Base-by-base conservation (phyloP, 2,888 invertebrate species). In the Scaptomyza reducta region DNA sequence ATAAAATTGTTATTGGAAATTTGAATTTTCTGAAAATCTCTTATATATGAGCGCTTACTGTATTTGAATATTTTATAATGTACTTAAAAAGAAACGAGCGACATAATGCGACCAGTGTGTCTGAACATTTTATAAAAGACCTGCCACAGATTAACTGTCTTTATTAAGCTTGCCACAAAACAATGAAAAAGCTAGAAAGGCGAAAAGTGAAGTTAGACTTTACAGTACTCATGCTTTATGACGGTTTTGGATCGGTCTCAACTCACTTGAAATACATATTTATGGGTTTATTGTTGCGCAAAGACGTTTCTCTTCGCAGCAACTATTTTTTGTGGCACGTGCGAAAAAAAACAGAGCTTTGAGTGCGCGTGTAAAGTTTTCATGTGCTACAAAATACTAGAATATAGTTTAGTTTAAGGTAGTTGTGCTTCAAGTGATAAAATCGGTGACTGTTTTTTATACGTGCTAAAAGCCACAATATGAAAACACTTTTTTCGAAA, bases 51-150 rank as follows among this genome's bases (percentile, higher is more conserved):
- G 22, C 5, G 11, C 3, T 25, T 11, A 38, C 38, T 50, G 38
- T 38, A 50, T 74, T 61, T 61, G 56, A 65, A 73, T 70, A 50
- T 65, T 77, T 77, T 71, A 84, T 76, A 85, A 82, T 87, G 87
- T 76, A 76, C 61, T 81, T 70, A 68, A 79, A 66, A 59, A 66
- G 16, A 63, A 55, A 58, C 54, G 18, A 35, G 14, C 38, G 49
- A 45, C 46, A 51, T 60, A 67, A 74, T 74, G 57, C 64, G 25
- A 41, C 61, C 64, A 77, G 80, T 79, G 79, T 84, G 72, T 69
- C 64, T 66, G 61, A 55, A 66, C 45, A 68, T 65, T 69, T 40
- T 9, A 55, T 60, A 62, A 62, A 35, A 53, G 59, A 35, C 60
- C 69, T 22, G 22, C 22, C 22, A 4, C 56, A 70, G 79, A 82